These are phyloP conservation scores for Ceyx melanurus DNA, from an alignment of 2,113 vertebrate species.

Conservation along the genomic window DNA sequence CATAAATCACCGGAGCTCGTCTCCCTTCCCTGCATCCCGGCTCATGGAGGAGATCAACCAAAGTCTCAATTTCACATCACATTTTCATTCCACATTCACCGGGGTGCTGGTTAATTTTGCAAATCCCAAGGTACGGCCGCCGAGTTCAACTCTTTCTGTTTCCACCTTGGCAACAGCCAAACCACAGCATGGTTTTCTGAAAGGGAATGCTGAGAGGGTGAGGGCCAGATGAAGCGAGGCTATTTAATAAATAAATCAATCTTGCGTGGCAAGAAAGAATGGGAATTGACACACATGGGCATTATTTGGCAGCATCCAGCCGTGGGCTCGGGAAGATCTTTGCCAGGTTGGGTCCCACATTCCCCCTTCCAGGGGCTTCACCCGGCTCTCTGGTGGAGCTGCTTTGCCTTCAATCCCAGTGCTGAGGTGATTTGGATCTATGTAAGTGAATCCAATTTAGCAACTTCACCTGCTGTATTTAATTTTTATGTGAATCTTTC, in stretches of 20 bases:
- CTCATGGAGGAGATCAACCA: background rate
- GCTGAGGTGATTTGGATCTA: background rate
- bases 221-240: background rate
- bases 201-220: background rate
- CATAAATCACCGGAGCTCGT: background rate
- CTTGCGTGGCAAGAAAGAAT: background rate
- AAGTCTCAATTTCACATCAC: background rate
- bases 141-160: background rate
- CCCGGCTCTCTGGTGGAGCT: fast-evolving
- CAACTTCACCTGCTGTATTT: slow-evolving; percentile 15
- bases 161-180: background rate
- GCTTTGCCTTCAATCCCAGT: background rate
- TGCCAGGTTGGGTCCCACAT: fast-evolving
- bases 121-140: background rate
- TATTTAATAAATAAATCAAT: background rate
- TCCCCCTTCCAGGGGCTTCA: background rate
- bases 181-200: fast-evolving
- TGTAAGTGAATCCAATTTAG: background rate
- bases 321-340: background rate
- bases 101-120: background rate
- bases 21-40: background rate
- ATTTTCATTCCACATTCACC: background rate
- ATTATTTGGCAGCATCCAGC: background rate
- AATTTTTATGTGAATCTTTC: slow-evolving; percentile 20
- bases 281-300: background rate